Percentiles rank a stretch among this genome's conserved stretches.
Evolutionary conservation across 2,113 vertebrate genomes (phyloP).

Genomic region (Nesoenas mayeri): DNA sequence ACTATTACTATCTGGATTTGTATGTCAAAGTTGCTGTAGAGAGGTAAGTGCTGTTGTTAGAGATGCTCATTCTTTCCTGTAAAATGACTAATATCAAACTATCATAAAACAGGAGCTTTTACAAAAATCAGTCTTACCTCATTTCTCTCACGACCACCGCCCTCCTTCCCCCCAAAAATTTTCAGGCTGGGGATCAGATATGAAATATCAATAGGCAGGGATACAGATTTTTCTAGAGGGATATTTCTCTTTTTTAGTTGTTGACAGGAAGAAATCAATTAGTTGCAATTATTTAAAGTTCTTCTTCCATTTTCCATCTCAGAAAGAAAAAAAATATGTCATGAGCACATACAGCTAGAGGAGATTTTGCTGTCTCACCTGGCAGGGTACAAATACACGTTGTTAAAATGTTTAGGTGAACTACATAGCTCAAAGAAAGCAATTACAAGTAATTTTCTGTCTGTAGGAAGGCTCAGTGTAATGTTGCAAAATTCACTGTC

Average conservation of each 20-base stretch:
- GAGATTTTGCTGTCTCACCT: not conserved
- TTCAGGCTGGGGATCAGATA: not conserved
- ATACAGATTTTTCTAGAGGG: not conserved
- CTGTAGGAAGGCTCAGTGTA: not conserved
- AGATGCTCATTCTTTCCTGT: not conserved
- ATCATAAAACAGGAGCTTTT: not conserved
- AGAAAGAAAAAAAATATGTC: not conserved
- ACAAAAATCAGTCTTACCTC: not conserved
- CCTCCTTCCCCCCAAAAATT: rapidly evolving
- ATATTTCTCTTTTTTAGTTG: not conserved
- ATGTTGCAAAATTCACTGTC: not conserved
- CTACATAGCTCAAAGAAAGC: not conserved
- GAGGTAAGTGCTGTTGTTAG: not conserved
- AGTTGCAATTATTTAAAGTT: not conserved
- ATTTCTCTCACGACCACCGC: not conserved
- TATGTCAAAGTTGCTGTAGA: not conserved
- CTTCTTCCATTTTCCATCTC: not conserved
- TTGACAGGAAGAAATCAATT: not conserved
- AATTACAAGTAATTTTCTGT: not conserved
- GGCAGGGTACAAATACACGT: rapidly evolving
- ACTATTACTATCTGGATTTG: not conserved
- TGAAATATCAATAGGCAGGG: rapidly evolving
- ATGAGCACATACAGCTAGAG: not conserved
- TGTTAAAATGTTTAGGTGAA: not conserved
- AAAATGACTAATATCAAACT: not conserved